A percentile compares a stretch with the other conserved stretches of the same genome.
Evolutionary conservation across 2,888 invertebrate species (phyloP).

Genomic region (Polymixis flavicincta): DNA sequence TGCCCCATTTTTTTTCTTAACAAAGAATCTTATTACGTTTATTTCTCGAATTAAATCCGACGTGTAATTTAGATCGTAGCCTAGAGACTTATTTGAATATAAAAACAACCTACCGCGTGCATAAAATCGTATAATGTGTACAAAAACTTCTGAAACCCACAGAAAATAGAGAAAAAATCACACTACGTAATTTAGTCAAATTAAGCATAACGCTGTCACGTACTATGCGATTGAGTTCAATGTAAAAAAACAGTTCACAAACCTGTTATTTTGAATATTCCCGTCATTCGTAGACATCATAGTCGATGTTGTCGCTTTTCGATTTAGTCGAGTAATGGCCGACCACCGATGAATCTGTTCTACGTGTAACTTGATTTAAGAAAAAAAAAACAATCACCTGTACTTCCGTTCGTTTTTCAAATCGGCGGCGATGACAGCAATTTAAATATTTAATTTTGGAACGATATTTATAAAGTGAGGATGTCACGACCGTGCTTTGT

Average conservation of each 20-base stretch:
- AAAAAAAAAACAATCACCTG: constrained; percentile 76
- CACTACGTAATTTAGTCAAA: constrained; percentile 80
- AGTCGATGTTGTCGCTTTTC: constrained; percentile 67
- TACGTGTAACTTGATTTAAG: constrained; percentile 72
- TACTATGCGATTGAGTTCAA: constrained; percentile 74
- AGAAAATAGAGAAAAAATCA: constrained; percentile 72
- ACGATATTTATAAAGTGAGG: constrained; percentile 67
- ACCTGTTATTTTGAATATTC: constrained; percentile 66
- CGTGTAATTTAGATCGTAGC: constrained; percentile 71
- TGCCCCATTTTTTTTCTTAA: constrained; percentile 74
- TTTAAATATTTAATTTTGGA: constrained; percentile 77
- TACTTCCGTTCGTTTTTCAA: constrained; percentile 79
- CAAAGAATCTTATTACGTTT: constrained; percentile 79
- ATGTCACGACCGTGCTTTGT: constrained; percentile 65
- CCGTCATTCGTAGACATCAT: constrained; percentile 36
- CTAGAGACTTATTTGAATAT: constrained; percentile 66
- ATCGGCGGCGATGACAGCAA: constrained; percentile 70
- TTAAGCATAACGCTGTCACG: constrained; percentile 85
- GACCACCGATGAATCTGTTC: constrained; percentile 76
- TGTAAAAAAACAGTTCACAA: constrained; percentile 70
- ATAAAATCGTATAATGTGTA: constrained; percentile 78
- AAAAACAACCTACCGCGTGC: constrained; percentile 83
- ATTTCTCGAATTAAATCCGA: constrained; percentile 75
- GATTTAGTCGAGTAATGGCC: constrained; percentile 64
- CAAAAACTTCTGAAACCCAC: constrained; percentile 69